A percentile compares a stretch with the other conserved stretches of the same genome.
phyloP scores from a whole-genome alignment of 2,113 vertebrate genomes.

The Nibea coibor region DNA sequence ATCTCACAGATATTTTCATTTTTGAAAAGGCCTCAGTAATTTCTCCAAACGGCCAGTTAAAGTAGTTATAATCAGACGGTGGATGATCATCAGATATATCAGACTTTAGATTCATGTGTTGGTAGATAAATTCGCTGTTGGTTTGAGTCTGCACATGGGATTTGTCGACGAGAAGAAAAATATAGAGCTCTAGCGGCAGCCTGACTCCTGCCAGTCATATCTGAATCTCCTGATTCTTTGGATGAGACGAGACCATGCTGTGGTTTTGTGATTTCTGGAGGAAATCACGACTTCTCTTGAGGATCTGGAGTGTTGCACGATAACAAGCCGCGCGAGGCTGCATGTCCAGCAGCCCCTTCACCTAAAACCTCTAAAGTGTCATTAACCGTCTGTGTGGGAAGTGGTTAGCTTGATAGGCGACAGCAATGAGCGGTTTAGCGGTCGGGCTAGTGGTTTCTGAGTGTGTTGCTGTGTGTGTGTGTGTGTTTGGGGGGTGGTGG shows the following conservation, averaged over 20 bases:
- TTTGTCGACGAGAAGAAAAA: too few relatives aligned
- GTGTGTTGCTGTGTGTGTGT: not conserved
- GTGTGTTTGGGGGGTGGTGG: not conserved
- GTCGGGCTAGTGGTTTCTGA: constrained; percentile 47
- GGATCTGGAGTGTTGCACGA: not conserved
- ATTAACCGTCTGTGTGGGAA: constrained; percentile 33
- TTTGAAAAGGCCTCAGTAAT: not conserved
- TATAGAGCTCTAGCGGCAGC: too few relatives aligned
- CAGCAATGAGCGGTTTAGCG: constrained; percentile 45
- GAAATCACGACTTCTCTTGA: not conserved
- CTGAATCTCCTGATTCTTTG: too few relatives aligned
- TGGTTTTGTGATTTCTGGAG: not conserved
- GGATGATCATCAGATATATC: not conserved
- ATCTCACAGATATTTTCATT: not conserved
- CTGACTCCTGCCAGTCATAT: not conserved
- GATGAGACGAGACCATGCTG: too few relatives aligned
- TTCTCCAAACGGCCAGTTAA: not conserved
- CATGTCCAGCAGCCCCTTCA: not conserved
- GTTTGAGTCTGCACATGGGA: too few relatives aligned
- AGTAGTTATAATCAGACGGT: too few relatives aligned
- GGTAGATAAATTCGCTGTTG: too few relatives aligned
- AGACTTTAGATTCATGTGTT: too few relatives aligned
- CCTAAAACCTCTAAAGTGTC: constrained; percentile 20
- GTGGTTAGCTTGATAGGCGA: constrained; percentile 25
- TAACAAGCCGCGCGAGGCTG: not conserved